Base-by-base conservation (phyloP, 2,113 vertebrate species). In the Castor canadensis region DNA sequence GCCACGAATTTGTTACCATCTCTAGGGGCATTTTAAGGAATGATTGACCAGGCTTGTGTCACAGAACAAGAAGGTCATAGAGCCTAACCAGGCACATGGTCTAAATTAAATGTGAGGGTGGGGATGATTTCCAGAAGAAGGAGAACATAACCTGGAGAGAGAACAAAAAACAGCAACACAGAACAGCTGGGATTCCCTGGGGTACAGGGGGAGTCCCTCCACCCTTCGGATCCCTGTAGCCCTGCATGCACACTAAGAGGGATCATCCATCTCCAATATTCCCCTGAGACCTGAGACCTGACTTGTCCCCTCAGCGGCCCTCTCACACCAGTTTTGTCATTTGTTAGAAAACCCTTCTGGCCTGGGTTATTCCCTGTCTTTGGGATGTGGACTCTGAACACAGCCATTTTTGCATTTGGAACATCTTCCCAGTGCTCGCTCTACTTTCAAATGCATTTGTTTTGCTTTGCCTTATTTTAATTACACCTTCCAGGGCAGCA, bases 381-480 rank as follows among this genome's bases (percentile, higher is more conserved):
- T 19, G 3, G 54, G 54, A 56, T 56, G 54, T 56, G 12, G 54
- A 56, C 13, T 16, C 79, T 26, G 3, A 35, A 6, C 38, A 72
- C 38, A 20, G 24, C 30, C 38, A 56, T 20, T 15, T 47, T 20
- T 58, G 73, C 26, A 62, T 73, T 60, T 69, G 19, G 24, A 52
- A 7, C 45, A 19, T 43, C 11, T 83, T 73, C 54, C 45, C 67
- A 35, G 32, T 30, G 12, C 43, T 69, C 60, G n/a, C 47, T 94
- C n/a, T 52, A 32, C 60, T 47, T 11, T 43, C 49, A 43, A 38
- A 43, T 22, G 54, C 6, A 40, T 95, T 67, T 87, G n/a, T 22
- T 75, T 83, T 40, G 52, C 43, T 95, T 94, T 77, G 45, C 30
- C 87, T 85, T 89, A 75, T 92, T 95, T 88, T 95, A 93, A 96